A percentile compares a stretch with the other conserved stretches of the same genome.
Conservation (phyloP, 2,113 vertebrate species). For the Phylloscopus whistleri region DNA sequence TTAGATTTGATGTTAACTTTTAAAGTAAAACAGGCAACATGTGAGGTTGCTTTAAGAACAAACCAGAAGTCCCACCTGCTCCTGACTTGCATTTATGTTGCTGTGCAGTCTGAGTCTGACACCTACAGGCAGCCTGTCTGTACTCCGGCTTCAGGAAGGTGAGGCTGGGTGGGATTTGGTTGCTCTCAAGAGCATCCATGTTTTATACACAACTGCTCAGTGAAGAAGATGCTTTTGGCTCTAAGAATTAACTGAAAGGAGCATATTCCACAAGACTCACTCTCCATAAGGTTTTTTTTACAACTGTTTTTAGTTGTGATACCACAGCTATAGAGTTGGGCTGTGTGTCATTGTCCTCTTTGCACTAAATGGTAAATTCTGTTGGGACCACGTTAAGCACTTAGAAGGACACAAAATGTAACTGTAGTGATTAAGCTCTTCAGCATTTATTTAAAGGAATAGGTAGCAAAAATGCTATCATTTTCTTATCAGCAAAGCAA, state of each 20-base stretch:
- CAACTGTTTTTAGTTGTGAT: background rate
- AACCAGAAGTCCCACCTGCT: background rate
- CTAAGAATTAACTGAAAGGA: background rate
- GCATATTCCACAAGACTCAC: background rate
- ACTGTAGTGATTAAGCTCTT: background rate
- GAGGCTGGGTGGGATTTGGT: fast-evolving
- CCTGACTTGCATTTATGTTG: fast-evolving
- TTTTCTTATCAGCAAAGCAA: background rate
- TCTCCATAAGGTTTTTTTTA: background rate
- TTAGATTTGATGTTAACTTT: background rate
- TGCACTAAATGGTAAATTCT: background rate
- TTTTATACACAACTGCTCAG: background rate
- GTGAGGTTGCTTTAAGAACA: background rate
- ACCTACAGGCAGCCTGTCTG: background rate
- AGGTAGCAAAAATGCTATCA: background rate
- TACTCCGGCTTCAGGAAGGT: background rate
- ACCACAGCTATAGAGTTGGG: too few species aligned
- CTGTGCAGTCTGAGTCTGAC: background rate
- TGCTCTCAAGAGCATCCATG: fast-evolving
- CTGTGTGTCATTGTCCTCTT: background rate
- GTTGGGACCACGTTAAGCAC: fast-evolving
- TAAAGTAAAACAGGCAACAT: background rate
- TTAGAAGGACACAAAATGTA: background rate
- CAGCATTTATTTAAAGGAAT: background rate
- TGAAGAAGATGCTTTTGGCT: background rate